Conservation (phyloP, 2,888 invertebrate genomes). For the Pammene fasciana region DNA sequence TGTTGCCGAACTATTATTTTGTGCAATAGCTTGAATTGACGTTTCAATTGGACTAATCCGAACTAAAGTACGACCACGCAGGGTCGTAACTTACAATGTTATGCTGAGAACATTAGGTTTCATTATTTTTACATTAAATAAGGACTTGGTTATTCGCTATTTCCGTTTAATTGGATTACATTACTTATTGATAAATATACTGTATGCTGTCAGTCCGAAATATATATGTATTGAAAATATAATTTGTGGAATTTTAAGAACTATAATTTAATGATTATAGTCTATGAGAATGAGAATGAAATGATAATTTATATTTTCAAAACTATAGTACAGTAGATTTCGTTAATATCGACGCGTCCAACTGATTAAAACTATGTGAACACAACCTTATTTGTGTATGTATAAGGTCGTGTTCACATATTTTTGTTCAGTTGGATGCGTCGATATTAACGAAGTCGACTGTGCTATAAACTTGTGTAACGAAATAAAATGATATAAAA, state of each 20-base stretch:
- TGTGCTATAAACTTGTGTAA: no score
- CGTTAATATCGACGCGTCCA: no score
- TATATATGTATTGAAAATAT: not conserved
- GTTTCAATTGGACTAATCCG: slow-evolving; percentile 6
- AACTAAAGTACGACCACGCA: slow-evolving; percentile 1
- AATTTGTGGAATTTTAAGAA: not conserved
- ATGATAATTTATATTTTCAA: no score
- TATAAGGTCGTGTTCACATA: no score
- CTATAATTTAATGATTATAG: no score
- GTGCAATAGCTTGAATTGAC: slow-evolving; percentile 17
- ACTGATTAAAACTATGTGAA: no score
- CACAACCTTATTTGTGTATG: no score
- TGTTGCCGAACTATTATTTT: slow-evolving; percentile 25
- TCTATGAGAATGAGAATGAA: no score
- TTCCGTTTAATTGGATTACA: slow-evolving; percentile 1
- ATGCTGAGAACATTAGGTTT: not conserved
- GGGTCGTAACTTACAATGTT: not conserved
- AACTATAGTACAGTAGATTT: no score
- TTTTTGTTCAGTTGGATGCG: no score
- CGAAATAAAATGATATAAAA: no score
- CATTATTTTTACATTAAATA: slow-evolving; percentile 8
- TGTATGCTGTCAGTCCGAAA: not conserved
- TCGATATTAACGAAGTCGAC: no score
- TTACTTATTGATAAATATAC: not conserved
- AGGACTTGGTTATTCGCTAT: slow-evolving; percentile 22